Percentiles rank a stretch among this genome's conserved stretches.
Evolutionary conservation across 2,113 vertebrate species (phyloP).

Genomic region (Sturnira hondurensis): DNA sequence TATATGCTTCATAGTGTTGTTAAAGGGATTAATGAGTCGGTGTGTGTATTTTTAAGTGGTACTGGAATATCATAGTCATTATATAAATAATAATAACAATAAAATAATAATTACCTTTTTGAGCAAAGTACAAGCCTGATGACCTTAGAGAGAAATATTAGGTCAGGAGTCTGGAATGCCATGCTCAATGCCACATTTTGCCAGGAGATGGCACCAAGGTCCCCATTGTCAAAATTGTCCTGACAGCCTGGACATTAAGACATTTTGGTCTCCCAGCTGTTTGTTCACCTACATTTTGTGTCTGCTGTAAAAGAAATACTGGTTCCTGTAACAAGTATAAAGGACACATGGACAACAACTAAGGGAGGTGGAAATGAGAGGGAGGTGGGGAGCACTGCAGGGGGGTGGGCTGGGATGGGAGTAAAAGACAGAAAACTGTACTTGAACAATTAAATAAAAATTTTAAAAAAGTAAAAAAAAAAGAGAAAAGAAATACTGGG

Average conservation of each 20-base stretch:
- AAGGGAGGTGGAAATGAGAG: too few species aligned
- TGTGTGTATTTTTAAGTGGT: not conserved
- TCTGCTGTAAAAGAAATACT: not conserved
- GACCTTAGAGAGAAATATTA: not conserved
- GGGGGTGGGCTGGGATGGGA: too few species aligned
- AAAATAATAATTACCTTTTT: not conserved
- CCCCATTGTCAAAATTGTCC: not conserved
- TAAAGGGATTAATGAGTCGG: not conserved
- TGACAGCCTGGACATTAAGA: not conserved
- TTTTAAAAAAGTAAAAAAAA: too few species aligned
- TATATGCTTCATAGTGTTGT: not conserved
- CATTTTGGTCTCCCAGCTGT: not conserved
- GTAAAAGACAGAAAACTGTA: too few species aligned
- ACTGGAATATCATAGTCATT: not conserved
- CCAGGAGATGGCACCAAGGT: conserved; percentile 6
- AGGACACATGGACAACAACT: too few species aligned
- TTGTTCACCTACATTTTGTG: not conserved
- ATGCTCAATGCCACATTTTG: not conserved
- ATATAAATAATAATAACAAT: not conserved
- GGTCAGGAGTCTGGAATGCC: not conserved
- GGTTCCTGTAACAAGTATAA: too few species aligned
- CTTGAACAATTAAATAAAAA: too few species aligned
- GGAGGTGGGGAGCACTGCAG: too few species aligned
- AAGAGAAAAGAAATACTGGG: not conserved
- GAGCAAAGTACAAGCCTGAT: not conserved